phyloP scores from a whole-genome alignment of 2,113 vertebrate species.

The Lontra canadensis region DNA sequence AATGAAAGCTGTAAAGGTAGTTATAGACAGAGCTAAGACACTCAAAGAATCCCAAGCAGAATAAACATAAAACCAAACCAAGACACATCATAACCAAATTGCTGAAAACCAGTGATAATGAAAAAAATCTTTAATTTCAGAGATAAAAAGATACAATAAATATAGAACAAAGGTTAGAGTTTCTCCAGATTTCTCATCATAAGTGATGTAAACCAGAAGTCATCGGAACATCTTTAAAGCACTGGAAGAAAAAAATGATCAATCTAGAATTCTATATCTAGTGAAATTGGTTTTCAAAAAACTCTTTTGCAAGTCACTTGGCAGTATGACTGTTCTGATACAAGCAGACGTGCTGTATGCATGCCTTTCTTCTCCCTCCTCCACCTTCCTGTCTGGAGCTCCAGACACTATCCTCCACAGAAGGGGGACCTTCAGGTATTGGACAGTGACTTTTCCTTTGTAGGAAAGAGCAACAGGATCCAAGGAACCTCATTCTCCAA shows the following conservation, averaged over 20 bases:
- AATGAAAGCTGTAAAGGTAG: neutral
- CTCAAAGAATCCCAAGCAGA: neutral
- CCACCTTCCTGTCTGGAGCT: neutral
- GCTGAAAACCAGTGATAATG: neutral
- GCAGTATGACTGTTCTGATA: neutral
- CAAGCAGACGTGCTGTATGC: neutral
- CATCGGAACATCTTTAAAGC: neutral
- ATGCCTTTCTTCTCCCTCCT: neutral
- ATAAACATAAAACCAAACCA: neutral
- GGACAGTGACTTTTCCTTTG: neutral
- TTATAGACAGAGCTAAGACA: neutral
- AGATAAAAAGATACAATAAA: neutral
- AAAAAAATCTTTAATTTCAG: neutral
- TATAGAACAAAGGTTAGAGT: neutral
- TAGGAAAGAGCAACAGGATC: neutral
- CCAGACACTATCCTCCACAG: neutral
- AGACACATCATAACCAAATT: neutral
- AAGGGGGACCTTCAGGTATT: slow-evolving; percentile 9
- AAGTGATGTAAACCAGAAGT: neutral
- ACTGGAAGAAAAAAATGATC: neutral
- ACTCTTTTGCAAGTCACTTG: neutral
- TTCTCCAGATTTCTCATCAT: neutral
- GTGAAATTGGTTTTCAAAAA: slow-evolving; percentile 17
- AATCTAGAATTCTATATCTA: neutral
- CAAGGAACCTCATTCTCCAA: neutral